Evolutionary conservation across 2,888 invertebrate species (phyloP).

Genomic region (Calameuta idolon): DNA sequence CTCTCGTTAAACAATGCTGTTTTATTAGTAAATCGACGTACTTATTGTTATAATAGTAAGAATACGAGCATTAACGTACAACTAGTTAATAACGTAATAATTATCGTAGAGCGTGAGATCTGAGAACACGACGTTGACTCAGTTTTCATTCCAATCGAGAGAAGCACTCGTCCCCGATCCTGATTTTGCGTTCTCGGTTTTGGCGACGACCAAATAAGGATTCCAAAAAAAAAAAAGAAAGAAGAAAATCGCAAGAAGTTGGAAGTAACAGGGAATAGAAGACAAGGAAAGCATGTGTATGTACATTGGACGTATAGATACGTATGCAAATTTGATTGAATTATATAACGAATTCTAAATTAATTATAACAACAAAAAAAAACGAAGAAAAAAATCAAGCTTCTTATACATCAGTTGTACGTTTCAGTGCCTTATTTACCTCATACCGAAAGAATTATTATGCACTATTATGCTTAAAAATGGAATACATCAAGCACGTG

Average conservation of each 20-base stretch:
- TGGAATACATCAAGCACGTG: no score
- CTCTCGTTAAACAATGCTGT: conserved; percentile 49
- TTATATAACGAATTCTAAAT: background rate
- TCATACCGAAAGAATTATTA: no score
- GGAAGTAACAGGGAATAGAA: no score
- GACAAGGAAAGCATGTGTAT: no score
- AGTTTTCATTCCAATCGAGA: conserved; percentile 5
- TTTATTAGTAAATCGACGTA: conserved; percentile 38
- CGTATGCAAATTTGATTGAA: conserved; percentile 14
- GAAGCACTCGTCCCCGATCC: conserved; percentile 6
- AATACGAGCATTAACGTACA: conserved; percentile 51
- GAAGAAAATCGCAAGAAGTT: no score
- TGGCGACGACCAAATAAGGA: background rate
- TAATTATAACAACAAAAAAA: no score
- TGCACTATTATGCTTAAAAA: no score
- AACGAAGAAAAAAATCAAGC: no score
- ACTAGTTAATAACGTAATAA: conserved; percentile 38
- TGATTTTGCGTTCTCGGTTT: conserved; percentile 6
- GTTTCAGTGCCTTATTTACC: no score
- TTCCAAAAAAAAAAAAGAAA: no score
- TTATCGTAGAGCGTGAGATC: conserved; percentile 50
- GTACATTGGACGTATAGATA: conserved; percentile 10
- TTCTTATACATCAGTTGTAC: no score
- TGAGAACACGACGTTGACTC: conserved; percentile 58
- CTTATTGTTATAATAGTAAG: conserved; percentile 4